phyloP scores from a whole-genome alignment of 2,888 invertebrate species.

The Ochropacha duplaris region DNA sequence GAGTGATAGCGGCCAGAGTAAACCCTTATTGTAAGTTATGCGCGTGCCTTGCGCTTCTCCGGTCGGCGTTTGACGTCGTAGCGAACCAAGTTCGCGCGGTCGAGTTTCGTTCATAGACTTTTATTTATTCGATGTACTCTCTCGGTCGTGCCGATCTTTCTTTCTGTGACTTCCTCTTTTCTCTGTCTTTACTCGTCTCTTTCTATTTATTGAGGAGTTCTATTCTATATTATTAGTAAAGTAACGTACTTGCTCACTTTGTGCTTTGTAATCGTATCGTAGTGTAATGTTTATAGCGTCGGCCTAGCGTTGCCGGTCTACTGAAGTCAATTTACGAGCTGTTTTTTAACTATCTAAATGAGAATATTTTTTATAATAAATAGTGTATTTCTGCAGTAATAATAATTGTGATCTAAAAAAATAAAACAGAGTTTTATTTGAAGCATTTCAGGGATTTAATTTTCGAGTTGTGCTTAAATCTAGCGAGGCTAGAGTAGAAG shows the following conservation, averaged over 20 bases:
- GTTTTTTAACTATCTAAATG: conserved; percentile 58
- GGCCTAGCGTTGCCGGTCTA: conserved; percentile 51
- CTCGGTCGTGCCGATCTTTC: conserved; percentile 22
- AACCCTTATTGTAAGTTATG: background rate
- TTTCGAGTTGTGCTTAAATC: conserved; percentile 73
- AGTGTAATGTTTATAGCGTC: conserved; percentile 40
- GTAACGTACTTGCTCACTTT: conserved; percentile 71
- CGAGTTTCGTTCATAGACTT: conserved; percentile 35
- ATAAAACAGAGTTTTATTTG: conserved; percentile 83
- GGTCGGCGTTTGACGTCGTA: conserved; percentile 1
- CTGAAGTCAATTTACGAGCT: conserved; percentile 74
- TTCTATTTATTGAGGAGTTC: conserved; percentile 57
- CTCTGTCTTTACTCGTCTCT: conserved; percentile 21
- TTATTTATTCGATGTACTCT: conserved; percentile 40
- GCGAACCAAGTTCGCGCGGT: conserved; percentile 42
- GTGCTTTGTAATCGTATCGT: conserved; percentile 72
- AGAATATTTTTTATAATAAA: conserved; percentile 67
- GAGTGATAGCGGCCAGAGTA: conserved; percentile 3
- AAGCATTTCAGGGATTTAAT: conserved; percentile 74
- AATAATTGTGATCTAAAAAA: conserved; percentile 74
- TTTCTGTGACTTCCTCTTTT: conserved; percentile 28
- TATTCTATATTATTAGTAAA: conserved; percentile 33
- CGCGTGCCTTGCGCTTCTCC: conserved; percentile 16
- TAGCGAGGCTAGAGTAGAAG: conserved; percentile 75
- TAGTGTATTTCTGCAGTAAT: conserved; percentile 71